A percentile compares a stretch with the other conserved stretches of the same genome.
Conservation (phyloP, 2,113 vertebrate species). For the Hypocryptadius cinnamomeus region DNA sequence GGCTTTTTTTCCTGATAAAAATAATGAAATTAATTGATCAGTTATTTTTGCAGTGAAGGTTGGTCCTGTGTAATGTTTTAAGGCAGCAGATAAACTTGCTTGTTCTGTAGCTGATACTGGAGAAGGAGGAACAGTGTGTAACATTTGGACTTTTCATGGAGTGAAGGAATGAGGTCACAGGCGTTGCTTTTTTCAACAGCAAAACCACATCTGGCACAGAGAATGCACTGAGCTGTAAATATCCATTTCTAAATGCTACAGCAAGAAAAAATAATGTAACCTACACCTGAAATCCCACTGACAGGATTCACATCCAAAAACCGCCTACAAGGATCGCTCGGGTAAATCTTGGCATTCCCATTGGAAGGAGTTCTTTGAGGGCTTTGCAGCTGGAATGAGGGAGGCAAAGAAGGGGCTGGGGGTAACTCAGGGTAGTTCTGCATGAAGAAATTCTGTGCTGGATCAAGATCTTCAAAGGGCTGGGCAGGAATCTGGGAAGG, state of each 20-base stretch:
- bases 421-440: background rate
- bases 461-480: background rate
- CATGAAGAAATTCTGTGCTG: background rate
- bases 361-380: background rate
- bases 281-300: background rate
- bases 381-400: background rate
- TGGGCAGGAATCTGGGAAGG: background rate
- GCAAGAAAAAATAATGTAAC: background rate
- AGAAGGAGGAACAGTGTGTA: background rate
- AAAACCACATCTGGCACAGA: background rate
- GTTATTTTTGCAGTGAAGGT: background rate
- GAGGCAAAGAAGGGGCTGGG: background rate
- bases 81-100: background rate
- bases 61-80: background rate
- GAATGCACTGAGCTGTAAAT: background rate
- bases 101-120: background rate
- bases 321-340: accelerated
- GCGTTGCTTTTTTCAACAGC: background rate
- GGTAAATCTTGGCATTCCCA: background rate
- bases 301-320: background rate
- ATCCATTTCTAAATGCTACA: background rate
- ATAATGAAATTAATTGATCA: background rate
- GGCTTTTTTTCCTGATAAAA: background rate
- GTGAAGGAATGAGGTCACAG: background rate
- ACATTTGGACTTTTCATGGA: background rate